A percentile compares a stretch with the other conserved stretches of the same genome.
Evolutionary conservation across 2,113 vertebrate species (phyloP).

Genomic region (Phaethon lepturus): DNA sequence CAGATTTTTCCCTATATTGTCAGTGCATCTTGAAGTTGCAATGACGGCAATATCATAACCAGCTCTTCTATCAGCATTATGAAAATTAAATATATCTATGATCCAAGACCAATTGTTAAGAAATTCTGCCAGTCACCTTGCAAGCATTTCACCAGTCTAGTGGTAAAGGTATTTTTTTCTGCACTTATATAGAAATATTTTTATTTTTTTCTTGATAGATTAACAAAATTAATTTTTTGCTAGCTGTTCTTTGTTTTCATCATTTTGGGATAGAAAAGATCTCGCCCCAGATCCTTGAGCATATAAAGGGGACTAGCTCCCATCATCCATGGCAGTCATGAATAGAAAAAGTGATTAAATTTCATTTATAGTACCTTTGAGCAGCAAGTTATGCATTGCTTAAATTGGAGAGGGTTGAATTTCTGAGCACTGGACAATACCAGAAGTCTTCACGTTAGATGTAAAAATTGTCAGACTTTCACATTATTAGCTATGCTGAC

Average conservation of each 20-base stretch:
- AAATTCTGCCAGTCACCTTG: neutral
- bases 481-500: neutral
- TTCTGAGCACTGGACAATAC: neutral
- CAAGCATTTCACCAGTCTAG: neutral
- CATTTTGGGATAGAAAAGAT: neutral
- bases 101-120: neutral
- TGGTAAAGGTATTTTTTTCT: neutral
- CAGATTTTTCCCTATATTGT: neutral
- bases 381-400: neutral
- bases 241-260: neutral
- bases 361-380: neutral
- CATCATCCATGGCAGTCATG: neutral
- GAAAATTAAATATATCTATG: neutral
- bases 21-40: neutral
- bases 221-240: neutral
- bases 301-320: neutral
- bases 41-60: neutral
- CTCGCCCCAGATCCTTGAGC: neutral
- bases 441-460: neutral
- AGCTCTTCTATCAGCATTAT: neutral
- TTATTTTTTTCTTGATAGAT: neutral
- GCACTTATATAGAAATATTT: neutral
- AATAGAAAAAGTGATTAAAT: neutral
- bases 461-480: neutral
- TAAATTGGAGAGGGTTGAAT: neutral